Evolutionary conservation across 92 coral and sea anemone species (phyloP).

Genomic region (Muricea muricata): DNA sequence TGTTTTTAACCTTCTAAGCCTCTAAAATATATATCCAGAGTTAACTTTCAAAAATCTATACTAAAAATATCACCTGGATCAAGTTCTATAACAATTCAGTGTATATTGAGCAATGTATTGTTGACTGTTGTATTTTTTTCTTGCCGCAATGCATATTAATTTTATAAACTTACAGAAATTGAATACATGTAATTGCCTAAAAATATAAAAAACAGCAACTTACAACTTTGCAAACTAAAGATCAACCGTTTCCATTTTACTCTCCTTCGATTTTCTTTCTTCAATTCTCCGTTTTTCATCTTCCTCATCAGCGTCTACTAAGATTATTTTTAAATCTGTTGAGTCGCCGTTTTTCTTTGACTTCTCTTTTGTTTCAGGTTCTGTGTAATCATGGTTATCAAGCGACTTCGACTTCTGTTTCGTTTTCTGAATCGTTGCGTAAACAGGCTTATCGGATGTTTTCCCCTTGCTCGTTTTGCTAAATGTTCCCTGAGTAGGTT

Average conservation of each 20-base stretch:
- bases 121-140: too few species aligned
- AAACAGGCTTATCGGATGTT: not conserved
- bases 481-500: conserved; percentile 24
- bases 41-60: too few species aligned
- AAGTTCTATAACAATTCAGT: too few species aligned
- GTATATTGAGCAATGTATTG: too few species aligned
- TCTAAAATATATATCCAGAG: too few species aligned
- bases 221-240: conserved; percentile 9
- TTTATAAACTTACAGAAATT: too few species aligned
- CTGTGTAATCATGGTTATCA: not conserved
- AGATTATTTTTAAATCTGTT: conserved; percentile 4
- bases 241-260: conserved; percentile 20
- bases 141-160: too few species aligned
- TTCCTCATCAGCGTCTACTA: conserved; percentile 36
- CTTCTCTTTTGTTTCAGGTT: not conserved
- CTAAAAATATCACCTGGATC: too few species aligned
- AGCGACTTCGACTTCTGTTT: not conserved
- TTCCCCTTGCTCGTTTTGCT: not conserved
- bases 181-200: too few species aligned
- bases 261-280: not conserved
- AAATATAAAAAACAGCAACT: not conserved
- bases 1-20: too few species aligned
- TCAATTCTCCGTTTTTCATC: conserved; percentile 23
- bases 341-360: not conserved
- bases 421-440: conserved; percentile 35